phyloP scores from a whole-genome alignment of 1,140 invertebrate species.

The Lepidotrigona ventralis region DNA sequence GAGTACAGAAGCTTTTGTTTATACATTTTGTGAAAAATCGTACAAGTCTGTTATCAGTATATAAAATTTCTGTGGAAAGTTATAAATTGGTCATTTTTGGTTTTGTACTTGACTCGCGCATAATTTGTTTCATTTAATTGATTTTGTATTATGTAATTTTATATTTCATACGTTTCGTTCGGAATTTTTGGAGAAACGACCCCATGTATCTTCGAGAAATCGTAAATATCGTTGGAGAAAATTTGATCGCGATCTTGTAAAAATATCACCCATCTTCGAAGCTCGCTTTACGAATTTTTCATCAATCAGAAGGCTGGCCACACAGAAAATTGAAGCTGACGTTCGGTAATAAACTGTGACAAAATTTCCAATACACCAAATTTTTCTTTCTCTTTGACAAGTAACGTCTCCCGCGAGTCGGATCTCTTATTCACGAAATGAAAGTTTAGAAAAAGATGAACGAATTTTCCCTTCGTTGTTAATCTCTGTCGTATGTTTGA shows the following conservation, averaged over 20 bases:
- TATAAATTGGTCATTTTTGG: too few relatives aligned
- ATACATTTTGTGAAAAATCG: too few relatives aligned
- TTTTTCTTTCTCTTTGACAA: background rate
- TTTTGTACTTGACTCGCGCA: too few relatives aligned
- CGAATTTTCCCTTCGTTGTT: background rate
- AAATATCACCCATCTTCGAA: background rate
- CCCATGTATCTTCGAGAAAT: background rate
- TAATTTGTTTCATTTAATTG: background rate
- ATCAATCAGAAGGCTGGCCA: background rate
- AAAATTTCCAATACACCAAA: background rate
- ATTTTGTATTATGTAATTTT: too few relatives aligned
- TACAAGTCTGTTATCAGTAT: too few relatives aligned
- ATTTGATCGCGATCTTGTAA: background rate
- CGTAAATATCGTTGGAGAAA: background rate
- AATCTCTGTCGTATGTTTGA: too few relatives aligned
- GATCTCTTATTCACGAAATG: background rate
- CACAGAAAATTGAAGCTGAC: background rate
- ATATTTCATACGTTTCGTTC: background rate
- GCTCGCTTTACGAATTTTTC: background rate
- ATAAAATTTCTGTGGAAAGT: too few relatives aligned
- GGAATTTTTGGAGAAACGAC: background rate
- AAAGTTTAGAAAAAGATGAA: background rate
- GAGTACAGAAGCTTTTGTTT: too few relatives aligned
- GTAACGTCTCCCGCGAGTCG: background rate
- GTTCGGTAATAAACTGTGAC: background rate